Evolutionary conservation across 2,888 invertebrate genomes (phyloP).

Genomic region (Cotesia congregata): DNA sequence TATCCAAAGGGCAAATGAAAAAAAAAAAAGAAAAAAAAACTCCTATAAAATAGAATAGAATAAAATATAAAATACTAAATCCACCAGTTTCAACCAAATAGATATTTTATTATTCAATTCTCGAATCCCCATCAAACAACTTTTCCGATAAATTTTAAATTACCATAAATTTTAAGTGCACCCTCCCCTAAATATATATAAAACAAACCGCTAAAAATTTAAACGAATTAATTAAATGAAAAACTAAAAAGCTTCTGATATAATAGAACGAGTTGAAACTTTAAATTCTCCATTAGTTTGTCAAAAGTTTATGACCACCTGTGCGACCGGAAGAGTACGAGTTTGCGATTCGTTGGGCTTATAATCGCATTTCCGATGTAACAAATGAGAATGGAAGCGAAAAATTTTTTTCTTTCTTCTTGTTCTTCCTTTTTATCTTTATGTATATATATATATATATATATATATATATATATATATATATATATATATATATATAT

Average conservation of each 20-base stretch:
- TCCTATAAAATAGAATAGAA: neutral
- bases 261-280: neutral
- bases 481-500: neutral
- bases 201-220: neutral
- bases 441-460: neutral
- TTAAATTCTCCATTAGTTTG: neutral
- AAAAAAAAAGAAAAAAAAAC: neutral
- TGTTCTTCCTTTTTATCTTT: neutral
- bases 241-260: neutral
- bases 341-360: constrained; percentile 1
- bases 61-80: constrained; percentile 2
- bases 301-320: neutral
- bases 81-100: neutral
- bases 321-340: neutral
- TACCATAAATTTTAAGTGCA: neutral
- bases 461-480: neutral
- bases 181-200: neutral
- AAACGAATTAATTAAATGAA: neutral
- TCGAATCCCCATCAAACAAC: neutral
- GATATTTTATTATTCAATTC: neutral
- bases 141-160: neutral
- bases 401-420: neutral
- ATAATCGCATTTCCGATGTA: neutral
- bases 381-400: neutral
- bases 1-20: constrained; percentile 9